Base-by-base conservation (phyloP, 2,888 invertebrate species). In the Gerris lacustris region DNA sequence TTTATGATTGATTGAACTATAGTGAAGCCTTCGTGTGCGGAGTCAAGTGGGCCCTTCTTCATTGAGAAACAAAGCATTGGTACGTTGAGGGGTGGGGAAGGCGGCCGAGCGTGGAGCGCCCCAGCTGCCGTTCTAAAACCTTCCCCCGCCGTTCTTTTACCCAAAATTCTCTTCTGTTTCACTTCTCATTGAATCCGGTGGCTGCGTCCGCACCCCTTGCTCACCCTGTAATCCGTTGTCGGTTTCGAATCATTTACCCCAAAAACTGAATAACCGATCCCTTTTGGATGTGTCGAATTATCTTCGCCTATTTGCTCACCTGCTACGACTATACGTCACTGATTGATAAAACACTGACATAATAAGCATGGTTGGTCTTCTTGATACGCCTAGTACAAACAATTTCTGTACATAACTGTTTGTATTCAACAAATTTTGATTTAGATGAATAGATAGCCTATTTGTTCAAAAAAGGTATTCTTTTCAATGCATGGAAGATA, bases 191-290 rank as follows among this genome's bases (percentile, higher is more conserved):
- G 9, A 15, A 55, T 55, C 15, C 15, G 11, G 15, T 55, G 55
- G 9, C 55, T 11, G 55, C 55, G 15, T 15, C 55, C 55, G 11
- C 55, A 11, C 15, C 15, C 9, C 55, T 11, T 15, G 9, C 9
- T 15, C 15, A 15, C 55, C 15, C 55, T 55, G 55, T 55, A 55
- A 55, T 11, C 15, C 55, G 31, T 31, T 31, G 11, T 11, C 55
- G 15, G 55, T 55, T 55, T 55, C 55, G 55, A 55, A 55, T 55
- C 55, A 55, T 55, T 55, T 55, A 55, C 15, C 55, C 55, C 55
- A 55, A 55, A 55, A 55, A 55, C 55, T 15, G 11, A 15, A 15
- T 55, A 15, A 2, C 1, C 15, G 55, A 11, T 55, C 55, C 55
- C 55, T 55, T 11, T 55, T 55, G 15, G 11, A n/a, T n/a, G 15